These are phyloP conservation scores for Abramis brama DNA, from an alignment of 2,113 vertebrate species.

Conservation along the genomic window DNA sequence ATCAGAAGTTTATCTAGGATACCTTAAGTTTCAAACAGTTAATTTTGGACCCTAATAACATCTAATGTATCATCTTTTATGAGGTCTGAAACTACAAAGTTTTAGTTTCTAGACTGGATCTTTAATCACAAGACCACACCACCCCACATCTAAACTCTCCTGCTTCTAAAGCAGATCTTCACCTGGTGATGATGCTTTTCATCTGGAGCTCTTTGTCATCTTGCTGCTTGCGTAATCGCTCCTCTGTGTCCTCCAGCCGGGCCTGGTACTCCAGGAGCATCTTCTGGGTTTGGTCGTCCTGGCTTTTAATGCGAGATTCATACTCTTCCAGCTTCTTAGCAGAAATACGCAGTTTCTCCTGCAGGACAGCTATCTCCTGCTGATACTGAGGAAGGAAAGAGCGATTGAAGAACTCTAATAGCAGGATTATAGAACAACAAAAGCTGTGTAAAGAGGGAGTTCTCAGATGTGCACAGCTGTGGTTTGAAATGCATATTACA, in stretches of 20 bases:
- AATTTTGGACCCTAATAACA: background rate
- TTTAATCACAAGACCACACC: background rate
- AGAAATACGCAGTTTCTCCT: constrained; percentile 92
- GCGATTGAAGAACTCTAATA: background rate
- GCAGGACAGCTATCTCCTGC: constrained; percentile 92
- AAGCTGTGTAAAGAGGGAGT: constrained; percentile 3
- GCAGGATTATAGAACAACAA: constrained; percentile 1
- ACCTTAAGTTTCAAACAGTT: background rate
- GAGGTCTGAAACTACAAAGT: background rate
- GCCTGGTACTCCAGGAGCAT: constrained; percentile 96
- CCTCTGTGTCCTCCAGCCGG: constrained; percentile 93
- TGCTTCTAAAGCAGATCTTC: background rate
- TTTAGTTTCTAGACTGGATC: background rate
- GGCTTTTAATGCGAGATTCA: constrained; percentile 87
- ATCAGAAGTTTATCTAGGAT: background rate
- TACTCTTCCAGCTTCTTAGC: constrained; percentile 94
- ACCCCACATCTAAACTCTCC: background rate
- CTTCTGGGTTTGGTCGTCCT: constrained; percentile 95
- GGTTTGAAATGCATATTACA: constrained; percentile 16
- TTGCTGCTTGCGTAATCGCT: constrained; percentile 90
- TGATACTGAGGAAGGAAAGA: constrained; percentile 74
- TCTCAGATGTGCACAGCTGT: background rate
- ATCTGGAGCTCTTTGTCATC: constrained; percentile 99
- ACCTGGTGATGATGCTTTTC: constrained; percentile 99
- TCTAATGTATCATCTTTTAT: background rate